Percentiles rank a stretch among this genome's conserved stretches.
phyloP scores from a whole-genome alignment of 2,888 invertebrate species.

The Ophion costatus region DNA sequence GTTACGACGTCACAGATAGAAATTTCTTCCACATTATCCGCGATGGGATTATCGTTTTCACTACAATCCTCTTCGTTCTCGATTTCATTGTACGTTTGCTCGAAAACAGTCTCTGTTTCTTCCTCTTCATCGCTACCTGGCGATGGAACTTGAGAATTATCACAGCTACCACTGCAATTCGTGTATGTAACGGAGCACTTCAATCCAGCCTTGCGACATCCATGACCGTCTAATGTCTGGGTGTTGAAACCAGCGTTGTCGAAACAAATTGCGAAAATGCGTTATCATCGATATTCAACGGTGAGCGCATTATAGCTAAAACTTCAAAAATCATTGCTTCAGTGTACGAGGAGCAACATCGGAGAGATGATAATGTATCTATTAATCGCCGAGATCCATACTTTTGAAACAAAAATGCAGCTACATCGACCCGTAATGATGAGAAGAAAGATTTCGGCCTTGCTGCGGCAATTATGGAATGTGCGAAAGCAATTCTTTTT shows the following conservation, averaged over 20 bases:
- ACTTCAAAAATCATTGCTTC: not conserved
- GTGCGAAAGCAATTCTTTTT: not conserved
- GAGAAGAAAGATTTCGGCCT: not conserved
- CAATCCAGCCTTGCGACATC: not conserved
- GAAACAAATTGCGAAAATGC: conserved; percentile 4
- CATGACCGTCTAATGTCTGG: not conserved
- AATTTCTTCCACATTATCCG: too few relatives aligned
- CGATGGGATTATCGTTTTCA: too few relatives aligned
- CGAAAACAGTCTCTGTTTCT: too few relatives aligned
- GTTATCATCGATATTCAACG: not conserved
- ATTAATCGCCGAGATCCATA: not conserved
- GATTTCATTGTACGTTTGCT: too few relatives aligned
- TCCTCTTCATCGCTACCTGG: conserved; percentile 19
- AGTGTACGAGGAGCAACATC: conserved; percentile 3
- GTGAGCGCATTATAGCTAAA: not conserved
- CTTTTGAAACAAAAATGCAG: not conserved
- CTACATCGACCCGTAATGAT: not conserved
- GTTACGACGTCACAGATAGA: conserved; percentile 53
- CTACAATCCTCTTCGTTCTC: too few relatives aligned
- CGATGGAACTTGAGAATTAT: conserved; percentile 21
- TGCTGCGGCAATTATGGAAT: not conserved
- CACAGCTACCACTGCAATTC: conserved; percentile 20
- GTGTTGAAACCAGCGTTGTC: not conserved
- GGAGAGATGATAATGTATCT: not conserved
- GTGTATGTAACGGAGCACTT: conserved; percentile 4